These are phyloP conservation scores for Physocephala rufipes DNA, from an alignment of 2,888 invertebrate genomes.

Conservation along the genomic window DNA sequence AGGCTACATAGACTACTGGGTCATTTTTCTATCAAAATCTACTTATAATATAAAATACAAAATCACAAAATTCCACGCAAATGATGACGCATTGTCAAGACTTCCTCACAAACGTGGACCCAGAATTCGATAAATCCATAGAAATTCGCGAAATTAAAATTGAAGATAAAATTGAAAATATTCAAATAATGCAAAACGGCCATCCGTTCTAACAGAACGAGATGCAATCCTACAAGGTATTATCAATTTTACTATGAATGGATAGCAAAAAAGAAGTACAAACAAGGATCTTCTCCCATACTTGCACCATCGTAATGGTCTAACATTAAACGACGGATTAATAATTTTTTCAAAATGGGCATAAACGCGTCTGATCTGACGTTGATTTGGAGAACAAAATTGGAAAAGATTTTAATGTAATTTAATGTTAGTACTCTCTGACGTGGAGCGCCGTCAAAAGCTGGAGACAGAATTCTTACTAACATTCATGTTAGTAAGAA, in stretches of 20 bases:
- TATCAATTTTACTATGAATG: background rate
- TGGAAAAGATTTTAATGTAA: too few relatives aligned
- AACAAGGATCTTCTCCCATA: slow-evolving; percentile 33
- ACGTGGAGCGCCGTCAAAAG: too few relatives aligned
- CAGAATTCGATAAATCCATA: too few relatives aligned
- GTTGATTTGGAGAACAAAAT: too few relatives aligned
- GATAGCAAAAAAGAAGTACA: slow-evolving; percentile 11
- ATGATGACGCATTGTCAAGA: slow-evolving; percentile 1
- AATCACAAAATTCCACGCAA: background rate
- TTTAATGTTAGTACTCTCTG: too few relatives aligned
- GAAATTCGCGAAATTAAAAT: too few relatives aligned
- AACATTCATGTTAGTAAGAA: too few relatives aligned
- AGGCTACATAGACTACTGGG: slow-evolving; percentile 28
- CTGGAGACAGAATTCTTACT: too few relatives aligned
- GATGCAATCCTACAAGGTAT: too few relatives aligned
- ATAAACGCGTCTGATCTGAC: slow-evolving; percentile 30
- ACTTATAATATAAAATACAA: background rate
- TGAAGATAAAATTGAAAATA: too few relatives aligned
- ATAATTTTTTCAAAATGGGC: slow-evolving; percentile 28
- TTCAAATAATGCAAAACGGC: too few relatives aligned
- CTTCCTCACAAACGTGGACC: background rate
- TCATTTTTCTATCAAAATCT: slow-evolving; percentile 13
- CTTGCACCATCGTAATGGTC: slow-evolving; percentile 13
- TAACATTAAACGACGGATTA: slow-evolving; percentile 29
- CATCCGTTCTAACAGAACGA: too few relatives aligned